Conservation (phyloP, 2,113 vertebrate species). For the Crotalus viridis region DNA sequence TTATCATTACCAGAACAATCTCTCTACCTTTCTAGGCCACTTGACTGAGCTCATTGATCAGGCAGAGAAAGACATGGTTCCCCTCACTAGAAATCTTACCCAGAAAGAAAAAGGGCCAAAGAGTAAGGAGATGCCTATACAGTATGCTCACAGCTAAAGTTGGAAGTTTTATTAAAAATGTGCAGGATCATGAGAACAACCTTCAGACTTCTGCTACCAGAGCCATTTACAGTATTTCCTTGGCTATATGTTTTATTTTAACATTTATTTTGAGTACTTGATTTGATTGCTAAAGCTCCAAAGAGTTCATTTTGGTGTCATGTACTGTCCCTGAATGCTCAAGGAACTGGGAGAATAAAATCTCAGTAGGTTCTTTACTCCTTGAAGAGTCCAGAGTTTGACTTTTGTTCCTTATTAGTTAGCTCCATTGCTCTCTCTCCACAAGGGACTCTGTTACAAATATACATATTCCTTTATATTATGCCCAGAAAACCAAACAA, state of each 20-base stretch:
- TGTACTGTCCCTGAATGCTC: neutral
- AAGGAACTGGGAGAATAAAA: neutral
- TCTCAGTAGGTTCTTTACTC: neutral
- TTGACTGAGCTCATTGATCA: neutral
- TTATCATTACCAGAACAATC: neutral
- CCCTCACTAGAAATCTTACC: neutral
- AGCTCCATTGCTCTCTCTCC: neutral
- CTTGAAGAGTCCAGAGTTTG: neutral
- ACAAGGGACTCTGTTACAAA: neutral
- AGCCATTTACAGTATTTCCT: neutral
- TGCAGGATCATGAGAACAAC: neutral
- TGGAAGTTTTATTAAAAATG: neutral
- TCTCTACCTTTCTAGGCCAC: neutral
- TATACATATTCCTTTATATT: slow-evolving; percentile 17
- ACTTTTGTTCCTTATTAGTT: neutral
- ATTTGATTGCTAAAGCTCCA: neutral
- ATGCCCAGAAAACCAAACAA: neutral
- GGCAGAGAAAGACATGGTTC: neutral
- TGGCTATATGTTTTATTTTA: neutral
- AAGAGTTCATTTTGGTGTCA: neutral
- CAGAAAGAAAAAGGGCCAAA: neutral
- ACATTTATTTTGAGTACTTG: neutral
- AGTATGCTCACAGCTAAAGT: neutral
- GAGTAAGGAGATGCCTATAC: neutral
- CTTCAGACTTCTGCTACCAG: neutral